Evolutionary conservation across 2,888 invertebrate species (phyloP).

Genomic region (Caenorhabditis japonica): DNA sequence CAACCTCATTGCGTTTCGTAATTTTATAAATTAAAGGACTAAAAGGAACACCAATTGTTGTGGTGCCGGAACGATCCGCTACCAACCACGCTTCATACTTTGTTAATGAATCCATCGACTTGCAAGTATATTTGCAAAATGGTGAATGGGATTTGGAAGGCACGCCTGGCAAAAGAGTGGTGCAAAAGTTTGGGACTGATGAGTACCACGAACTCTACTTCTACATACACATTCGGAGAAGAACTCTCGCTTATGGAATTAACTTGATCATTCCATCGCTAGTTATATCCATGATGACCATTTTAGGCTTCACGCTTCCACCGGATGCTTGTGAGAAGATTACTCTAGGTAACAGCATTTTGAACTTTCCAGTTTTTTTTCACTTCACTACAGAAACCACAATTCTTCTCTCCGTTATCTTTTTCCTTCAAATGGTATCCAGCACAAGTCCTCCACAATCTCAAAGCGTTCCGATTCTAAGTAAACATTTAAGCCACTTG

Average conservation of each 20-base stretch:
- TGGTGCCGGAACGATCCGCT: conserved; percentile 39
- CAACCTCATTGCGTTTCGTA: too few relatives aligned
- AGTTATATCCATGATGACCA: conserved; percentile 67
- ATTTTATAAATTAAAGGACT: too few relatives aligned
- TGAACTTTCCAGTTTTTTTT: too few relatives aligned
- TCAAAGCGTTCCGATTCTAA: conserved; percentile 62
- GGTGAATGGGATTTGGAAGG: conserved; percentile 68
- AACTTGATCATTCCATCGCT: conserved; percentile 66
- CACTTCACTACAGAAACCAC: conserved; percentile 68
- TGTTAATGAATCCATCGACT: conserved; percentile 66
- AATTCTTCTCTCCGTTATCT: conserved; percentile 65
- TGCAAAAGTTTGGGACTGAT: conserved; percentile 58
- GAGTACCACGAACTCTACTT: conserved; percentile 67
- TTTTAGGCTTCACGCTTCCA: conserved; percentile 66
- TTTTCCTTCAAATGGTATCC: conserved; percentile 69
- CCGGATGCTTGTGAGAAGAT: conserved; percentile 68
- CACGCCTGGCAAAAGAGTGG: conserved; percentile 64
- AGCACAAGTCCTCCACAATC: conserved; percentile 65
- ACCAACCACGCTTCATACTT: conserved; percentile 54
- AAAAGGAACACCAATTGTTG: conserved; percentile 38
- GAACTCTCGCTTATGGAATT: conserved; percentile 66
- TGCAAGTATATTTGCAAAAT: conserved; percentile 65
- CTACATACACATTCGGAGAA: conserved; percentile 63
- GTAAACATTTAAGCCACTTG: conserved; percentile 21
- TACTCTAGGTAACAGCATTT: conserved; percentile 47